Conservation (phyloP, 2,797 vertebrate genomes). For the Luscinia megarhynchos region DNA sequence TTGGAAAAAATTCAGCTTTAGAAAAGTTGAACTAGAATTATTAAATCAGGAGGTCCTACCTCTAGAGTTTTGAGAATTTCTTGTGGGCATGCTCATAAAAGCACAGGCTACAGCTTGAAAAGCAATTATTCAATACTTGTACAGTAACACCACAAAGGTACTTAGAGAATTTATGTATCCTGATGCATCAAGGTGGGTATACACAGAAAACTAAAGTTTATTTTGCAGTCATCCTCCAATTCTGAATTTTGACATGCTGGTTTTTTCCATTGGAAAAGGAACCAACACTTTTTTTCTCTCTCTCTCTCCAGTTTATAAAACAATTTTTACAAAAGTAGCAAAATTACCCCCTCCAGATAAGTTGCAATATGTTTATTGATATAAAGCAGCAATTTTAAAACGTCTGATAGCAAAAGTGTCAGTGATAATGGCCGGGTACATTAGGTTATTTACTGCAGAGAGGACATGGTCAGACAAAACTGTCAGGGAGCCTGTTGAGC, state of each 20-base stretch:
- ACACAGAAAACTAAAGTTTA: background rate
- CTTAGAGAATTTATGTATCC: background rate
- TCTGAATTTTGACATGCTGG: background rate
- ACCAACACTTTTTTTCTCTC: background rate
- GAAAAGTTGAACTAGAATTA: background rate
- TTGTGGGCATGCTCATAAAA: background rate
- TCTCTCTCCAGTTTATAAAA: background rate
- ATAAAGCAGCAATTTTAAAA: background rate
- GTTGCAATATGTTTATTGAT: background rate
- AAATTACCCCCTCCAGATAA: background rate
- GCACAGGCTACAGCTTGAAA: background rate
- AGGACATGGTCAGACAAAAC: background rate
- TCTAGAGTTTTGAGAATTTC: background rate
- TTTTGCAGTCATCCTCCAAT: background rate
- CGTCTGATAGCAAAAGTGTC: background rate
- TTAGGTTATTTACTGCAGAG: background rate
- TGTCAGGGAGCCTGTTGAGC: background rate
- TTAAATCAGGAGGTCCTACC: background rate
- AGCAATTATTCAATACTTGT: background rate
- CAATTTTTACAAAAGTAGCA: background rate
- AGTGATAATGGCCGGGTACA: too few relatives aligned
- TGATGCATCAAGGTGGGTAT: rapidly evolving
- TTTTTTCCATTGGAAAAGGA: background rate
- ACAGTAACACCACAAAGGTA: background rate
- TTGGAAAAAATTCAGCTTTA: background rate